Evolutionary conservation across 2,888 invertebrate species (phyloP).

Genomic region (Luffia ferchaultella): DNA sequence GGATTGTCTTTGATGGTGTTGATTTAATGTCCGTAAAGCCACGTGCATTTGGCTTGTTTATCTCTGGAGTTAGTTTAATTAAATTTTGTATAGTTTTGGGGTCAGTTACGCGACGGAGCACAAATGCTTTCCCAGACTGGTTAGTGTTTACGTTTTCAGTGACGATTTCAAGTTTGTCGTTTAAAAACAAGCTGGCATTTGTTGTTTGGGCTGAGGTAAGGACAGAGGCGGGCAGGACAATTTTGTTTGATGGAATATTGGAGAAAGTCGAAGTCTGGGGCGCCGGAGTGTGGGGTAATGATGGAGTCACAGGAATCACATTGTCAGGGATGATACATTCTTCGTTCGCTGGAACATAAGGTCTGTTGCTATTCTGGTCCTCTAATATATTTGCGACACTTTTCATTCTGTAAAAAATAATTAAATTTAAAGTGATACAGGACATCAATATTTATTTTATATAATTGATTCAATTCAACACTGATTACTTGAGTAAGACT

Average conservation of each 20-base stretch:
- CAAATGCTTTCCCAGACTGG: neutral
- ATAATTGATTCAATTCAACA: too few relatives aligned
- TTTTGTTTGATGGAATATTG: too few relatives aligned
- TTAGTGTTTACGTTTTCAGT: neutral
- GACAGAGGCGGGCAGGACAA: too few relatives aligned
- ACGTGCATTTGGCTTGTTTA: neutral
- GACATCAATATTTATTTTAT: too few relatives aligned
- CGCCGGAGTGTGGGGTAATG: neutral
- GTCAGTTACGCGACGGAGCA: neutral
- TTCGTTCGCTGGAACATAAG: neutral
- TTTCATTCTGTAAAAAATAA: neutral
- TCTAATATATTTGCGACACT: neutral
- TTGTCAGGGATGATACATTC: neutral
- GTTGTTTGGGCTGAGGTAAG: too few relatives aligned
- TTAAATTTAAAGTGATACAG: too few relatives aligned
- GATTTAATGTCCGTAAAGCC: neutral
- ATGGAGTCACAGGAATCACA: neutral
- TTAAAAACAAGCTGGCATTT: too few relatives aligned
- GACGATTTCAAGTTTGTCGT: neutral
- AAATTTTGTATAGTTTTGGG: neutral
- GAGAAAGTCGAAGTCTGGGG: neutral
- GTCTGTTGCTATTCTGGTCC: neutral
- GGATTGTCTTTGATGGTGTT: neutral
- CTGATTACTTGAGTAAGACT: too few relatives aligned
- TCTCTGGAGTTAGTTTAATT: neutral